Conservation (phyloP, 2,113 vertebrate genomes). For the Mirounga angustirostris region DNA sequence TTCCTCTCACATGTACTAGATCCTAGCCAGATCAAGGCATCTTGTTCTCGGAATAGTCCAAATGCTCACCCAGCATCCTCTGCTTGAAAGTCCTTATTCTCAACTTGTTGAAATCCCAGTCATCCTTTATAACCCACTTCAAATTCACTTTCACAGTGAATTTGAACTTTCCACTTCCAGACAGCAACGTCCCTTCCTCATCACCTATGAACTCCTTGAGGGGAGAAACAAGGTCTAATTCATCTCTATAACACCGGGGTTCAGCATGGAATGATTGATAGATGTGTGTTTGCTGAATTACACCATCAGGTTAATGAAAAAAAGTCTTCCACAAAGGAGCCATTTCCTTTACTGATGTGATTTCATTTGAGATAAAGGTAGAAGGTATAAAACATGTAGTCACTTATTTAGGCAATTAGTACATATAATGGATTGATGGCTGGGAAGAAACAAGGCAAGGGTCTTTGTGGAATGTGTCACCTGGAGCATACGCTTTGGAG, state of each 20-base stretch:
- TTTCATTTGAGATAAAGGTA: background rate
- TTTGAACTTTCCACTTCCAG: background rate
- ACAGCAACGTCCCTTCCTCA: background rate
- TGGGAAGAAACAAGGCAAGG: background rate
- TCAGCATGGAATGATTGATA: background rate
- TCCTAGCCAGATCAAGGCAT: background rate
- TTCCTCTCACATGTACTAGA: background rate
- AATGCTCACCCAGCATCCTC: background rate
- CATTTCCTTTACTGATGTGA: conserved; percentile 17
- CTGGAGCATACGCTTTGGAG: background rate
- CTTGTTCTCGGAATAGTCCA: background rate
- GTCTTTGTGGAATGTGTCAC: background rate
- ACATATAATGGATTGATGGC: background rate
- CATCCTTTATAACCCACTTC: background rate
- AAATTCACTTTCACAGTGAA: background rate
- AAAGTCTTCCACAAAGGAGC: background rate
- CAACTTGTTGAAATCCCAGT: background rate
- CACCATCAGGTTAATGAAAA: background rate
- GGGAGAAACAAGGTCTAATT: background rate
- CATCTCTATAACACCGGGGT: background rate
- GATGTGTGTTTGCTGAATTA: background rate
- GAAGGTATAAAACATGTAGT: background rate
- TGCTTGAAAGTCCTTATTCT: background rate
- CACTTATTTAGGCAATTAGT: background rate
- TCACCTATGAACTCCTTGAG: background rate